phyloP scores from a whole-genome alignment of 2,888 invertebrate species.

The Eurois occulta region DNA sequence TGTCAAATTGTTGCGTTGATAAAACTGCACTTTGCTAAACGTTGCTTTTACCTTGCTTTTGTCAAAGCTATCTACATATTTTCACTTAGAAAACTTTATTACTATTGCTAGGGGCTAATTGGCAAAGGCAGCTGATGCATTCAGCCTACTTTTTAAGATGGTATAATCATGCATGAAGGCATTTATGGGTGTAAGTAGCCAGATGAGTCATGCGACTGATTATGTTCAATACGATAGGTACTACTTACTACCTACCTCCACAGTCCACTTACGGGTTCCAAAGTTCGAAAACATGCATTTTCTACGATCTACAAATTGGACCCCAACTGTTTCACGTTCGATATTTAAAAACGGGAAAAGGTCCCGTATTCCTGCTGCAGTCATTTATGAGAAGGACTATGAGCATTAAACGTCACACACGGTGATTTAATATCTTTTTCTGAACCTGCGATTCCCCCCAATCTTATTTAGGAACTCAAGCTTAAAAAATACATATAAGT shows the following conservation, averaged over 20 bases:
- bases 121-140: constrained; percentile 31
- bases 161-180: background rate
- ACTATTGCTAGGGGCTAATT: background rate
- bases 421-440: background rate
- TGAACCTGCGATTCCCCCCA: background rate
- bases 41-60: background rate
- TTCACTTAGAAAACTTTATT: constrained; percentile 35
- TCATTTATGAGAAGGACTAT: background rate
- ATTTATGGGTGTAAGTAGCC: constrained; percentile 6
- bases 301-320: background rate
- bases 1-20: constrained; percentile 25
- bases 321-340: background rate
- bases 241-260: constrained; percentile 1
- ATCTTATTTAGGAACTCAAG: background rate
- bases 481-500: background rate
- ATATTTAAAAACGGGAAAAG: background rate
- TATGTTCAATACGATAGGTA: background rate
- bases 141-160: constrained; percentile 19
- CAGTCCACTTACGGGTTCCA: background rate
- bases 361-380: background rate
- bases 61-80: constrained; percentile 28
- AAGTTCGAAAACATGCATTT: background rate
- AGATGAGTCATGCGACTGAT: constrained; percentile 8
- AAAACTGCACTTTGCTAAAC: constrained; percentile 33
- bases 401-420: background rate